phyloP scores from a whole-genome alignment of 2,797 vertebrate genomes.

The Otolemur crassicaudatus region DNA sequence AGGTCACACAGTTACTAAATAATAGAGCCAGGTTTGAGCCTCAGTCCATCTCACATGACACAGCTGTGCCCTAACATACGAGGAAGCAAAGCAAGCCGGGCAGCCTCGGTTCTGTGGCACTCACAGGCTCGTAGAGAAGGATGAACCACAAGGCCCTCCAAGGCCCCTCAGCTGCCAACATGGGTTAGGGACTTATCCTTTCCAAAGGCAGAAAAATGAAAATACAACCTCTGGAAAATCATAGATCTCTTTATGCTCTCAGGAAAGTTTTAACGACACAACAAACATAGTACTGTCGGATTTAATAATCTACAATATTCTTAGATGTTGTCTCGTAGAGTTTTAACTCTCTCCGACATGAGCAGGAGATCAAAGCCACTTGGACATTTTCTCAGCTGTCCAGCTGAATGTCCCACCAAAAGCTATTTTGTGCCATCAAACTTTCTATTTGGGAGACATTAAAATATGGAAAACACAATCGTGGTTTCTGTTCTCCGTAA shows the following conservation, averaged over 20 bases:
- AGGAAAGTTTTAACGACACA: background rate
- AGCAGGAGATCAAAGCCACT: constrained; percentile 38
- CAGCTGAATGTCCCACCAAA: background rate
- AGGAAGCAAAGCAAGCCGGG: background rate
- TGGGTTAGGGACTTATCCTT: background rate
- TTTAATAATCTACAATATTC: background rate
- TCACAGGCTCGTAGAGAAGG: background rate
- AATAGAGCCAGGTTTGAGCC: background rate
- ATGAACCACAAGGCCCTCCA: background rate
- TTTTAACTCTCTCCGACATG: constrained; percentile 51
- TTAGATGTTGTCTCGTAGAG: background rate
- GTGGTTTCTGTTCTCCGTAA: constrained; percentile 10
- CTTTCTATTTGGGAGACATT: background rate
- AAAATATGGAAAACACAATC: constrained; percentile 6
- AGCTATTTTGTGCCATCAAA: background rate
- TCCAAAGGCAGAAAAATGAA: constrained; percentile 21
- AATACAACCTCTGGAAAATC: background rate
- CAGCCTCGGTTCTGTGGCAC: background rate
- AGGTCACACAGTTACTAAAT: background rate
- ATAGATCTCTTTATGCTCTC: background rate
- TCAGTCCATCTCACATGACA: background rate
- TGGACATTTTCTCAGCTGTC: constrained; percentile 23
- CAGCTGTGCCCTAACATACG: background rate
- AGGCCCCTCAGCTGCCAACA: background rate
- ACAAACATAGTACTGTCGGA: background rate